Evolutionary conservation across 2,888 invertebrate species (phyloP).

Genomic region (Amphipyra tragopoginis): DNA sequence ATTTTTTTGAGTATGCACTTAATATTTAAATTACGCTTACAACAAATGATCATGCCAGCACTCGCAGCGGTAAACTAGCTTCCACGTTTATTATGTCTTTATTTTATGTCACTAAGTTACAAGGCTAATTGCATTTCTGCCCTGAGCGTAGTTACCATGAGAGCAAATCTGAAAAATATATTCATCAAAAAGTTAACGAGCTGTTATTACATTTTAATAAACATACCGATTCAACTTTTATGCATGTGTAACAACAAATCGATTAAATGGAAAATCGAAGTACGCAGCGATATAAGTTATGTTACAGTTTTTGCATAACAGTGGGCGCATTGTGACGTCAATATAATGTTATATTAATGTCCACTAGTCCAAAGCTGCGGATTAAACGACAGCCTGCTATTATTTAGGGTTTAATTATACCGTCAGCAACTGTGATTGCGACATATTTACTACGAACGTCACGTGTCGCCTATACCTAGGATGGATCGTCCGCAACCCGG

Average conservation of each 20-base stretch:
- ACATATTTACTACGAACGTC: constrained; percentile 49
- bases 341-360: constrained; percentile 2
- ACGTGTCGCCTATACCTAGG: constrained; percentile 41
- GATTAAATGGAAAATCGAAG: neutral
- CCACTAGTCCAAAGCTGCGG: constrained; percentile 13
- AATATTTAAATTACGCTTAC: constrained; percentile 56
- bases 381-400: constrained; percentile 24
- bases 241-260: neutral
- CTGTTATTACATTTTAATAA: neutral
- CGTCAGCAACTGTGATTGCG: constrained; percentile 41
- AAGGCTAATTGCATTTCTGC: constrained; percentile 31
- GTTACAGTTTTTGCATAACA: neutral
- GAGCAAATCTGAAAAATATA: constrained; percentile 10
- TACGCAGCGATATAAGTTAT: no score
- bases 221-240: neutral
- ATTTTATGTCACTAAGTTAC: constrained; percentile 36
- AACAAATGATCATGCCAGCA: constrained; percentile 47
- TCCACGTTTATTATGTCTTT: constrained; percentile 34
- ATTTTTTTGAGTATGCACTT: constrained; percentile 46
- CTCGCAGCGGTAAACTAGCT: constrained; percentile 39
- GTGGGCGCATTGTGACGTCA: neutral
- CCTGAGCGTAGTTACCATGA: constrained; percentile 12
- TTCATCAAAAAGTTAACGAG: constrained; percentile 5
- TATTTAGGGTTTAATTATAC: constrained; percentile 51
- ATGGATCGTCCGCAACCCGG: constrained; percentile 51